phyloP scores from a whole-genome alignment of 2,797 vertebrate genomes.

The Urosaurus nigricauda region DNA sequence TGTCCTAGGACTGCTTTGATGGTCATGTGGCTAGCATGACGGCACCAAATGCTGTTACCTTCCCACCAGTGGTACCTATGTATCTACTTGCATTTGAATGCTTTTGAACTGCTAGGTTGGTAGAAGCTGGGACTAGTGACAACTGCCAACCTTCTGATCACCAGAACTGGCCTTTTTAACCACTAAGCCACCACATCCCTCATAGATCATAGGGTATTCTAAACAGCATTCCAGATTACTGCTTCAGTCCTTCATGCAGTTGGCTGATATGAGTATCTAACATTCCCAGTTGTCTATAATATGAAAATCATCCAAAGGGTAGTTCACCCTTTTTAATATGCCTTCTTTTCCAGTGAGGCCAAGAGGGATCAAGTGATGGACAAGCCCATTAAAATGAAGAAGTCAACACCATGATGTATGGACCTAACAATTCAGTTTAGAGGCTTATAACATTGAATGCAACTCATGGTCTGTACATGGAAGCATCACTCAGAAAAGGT shows the following conservation, averaged over 20 bases:
- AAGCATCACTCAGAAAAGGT: neutral
- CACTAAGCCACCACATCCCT: too few relatives aligned
- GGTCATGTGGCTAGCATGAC: too few relatives aligned
- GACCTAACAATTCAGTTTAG: neutral
- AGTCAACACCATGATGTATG: too few relatives aligned
- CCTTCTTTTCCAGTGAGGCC: neutral
- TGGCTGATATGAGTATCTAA: neutral
- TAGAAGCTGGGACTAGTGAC: too few relatives aligned
- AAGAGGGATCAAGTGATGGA: neutral
- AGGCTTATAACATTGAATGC: neutral
- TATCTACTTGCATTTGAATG: too few relatives aligned
- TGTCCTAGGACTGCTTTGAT: too few relatives aligned
- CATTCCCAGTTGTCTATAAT: neutral
- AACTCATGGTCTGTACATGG: neutral
- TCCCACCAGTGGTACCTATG: too few relatives aligned
- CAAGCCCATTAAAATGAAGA: neutral
- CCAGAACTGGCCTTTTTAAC: too few relatives aligned
- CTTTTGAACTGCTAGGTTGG: too few relatives aligned
- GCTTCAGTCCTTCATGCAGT: too few relatives aligned
- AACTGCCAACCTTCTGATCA: too few relatives aligned
- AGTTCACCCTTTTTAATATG: neutral
- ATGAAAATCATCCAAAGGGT: neutral
- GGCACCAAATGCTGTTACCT: too few relatives aligned
- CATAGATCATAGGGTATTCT: neutral
- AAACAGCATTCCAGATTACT: neutral